These are phyloP conservation scores for Vesta saturnalis DNA, from an alignment of 2,888 invertebrate species.

Conservation along the genomic window DNA sequence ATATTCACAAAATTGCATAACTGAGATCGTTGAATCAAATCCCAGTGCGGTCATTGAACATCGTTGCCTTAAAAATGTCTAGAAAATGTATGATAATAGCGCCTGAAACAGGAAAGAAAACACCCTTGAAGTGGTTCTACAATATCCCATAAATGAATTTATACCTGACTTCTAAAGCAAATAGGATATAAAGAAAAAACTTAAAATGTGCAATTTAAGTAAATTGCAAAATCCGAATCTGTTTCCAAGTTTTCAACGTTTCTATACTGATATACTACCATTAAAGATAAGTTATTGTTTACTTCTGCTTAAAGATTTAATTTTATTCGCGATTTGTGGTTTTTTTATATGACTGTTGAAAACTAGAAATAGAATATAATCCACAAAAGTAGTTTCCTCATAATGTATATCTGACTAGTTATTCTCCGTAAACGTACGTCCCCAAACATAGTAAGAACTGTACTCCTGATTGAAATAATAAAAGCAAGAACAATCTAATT, in stretches of 20 bases:
- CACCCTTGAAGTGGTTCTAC: slow-evolving; percentile 11
- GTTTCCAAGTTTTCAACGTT: neutral
- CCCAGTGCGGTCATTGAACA: slow-evolving; percentile 37
- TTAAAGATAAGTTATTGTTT: too few species aligned
- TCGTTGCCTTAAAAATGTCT: slow-evolving; percentile 28
- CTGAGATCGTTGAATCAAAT: slow-evolving; percentile 33
- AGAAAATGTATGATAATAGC: slow-evolving; percentile 28
- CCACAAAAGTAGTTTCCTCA: too few species aligned
- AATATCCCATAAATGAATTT: slow-evolving; percentile 25
- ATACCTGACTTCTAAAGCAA: slow-evolving; percentile 18
- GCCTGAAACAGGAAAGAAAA: slow-evolving; percentile 11
- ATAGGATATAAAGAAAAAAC: slow-evolving; percentile 11
- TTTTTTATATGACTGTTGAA: too few species aligned
- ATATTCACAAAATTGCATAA: slow-evolving; percentile 29
- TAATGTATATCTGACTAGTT: too few species aligned
- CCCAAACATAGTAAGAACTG: too few species aligned
- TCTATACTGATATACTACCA: too few species aligned
- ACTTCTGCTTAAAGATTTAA: too few species aligned
- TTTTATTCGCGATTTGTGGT: too few species aligned
- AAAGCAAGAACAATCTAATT: too few species aligned
- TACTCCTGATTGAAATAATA: too few species aligned
- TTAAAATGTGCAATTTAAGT: slow-evolving; percentile 19
- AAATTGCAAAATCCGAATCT: slow-evolving; percentile 7
- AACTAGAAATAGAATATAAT: too few species aligned
- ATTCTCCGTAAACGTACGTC: too few species aligned